Percentiles rank a stretch among this genome's conserved stretches.
Conservation (phyloP, 1,140 invertebrate genomes). For the Mamestra configurata region DNA sequence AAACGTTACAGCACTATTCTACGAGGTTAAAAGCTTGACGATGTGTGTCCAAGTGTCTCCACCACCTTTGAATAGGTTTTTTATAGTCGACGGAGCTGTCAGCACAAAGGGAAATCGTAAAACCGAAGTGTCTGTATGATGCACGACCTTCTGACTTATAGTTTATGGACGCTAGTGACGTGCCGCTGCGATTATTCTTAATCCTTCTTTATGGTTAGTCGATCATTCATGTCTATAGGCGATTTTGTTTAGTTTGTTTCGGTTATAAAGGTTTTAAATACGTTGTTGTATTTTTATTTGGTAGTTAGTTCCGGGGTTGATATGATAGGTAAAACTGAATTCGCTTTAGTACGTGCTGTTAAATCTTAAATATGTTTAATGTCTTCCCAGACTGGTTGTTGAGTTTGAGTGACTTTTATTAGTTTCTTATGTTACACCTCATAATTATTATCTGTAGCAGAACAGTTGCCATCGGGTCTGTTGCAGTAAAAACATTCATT, state of each 20-base stretch:
- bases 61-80: conserved; percentile 64
- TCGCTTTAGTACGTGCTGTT: background rate
- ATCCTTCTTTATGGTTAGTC: conserved; percentile 62
- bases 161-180: conserved; percentile 64
- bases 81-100: conserved; percentile 59
- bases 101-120: conserved; percentile 74
- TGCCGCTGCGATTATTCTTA: conserved; percentile 61
- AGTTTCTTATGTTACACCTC: too few species aligned
- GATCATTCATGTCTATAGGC: conserved; percentile 57
- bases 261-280: conserved; percentile 2
- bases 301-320: conserved; percentile 11
- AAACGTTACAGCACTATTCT: conserved; percentile 46
- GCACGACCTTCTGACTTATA: conserved; percentile 62
- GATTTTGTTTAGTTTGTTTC: conserved; percentile 49
- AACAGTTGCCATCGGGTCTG: too few species aligned
- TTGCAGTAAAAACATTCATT: too few species aligned
- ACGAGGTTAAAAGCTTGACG: conserved; percentile 58
- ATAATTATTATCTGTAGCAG: too few species aligned
- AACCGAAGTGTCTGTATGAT: conserved; percentile 61
- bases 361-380: background rate
- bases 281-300: conserved; percentile 26
- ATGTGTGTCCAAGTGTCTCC: conserved; percentile 61
- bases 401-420: background rate
- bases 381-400: background rate
- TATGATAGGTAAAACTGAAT: background rate